Conservation (phyloP, 2,113 vertebrate species). For the human region DNA sequence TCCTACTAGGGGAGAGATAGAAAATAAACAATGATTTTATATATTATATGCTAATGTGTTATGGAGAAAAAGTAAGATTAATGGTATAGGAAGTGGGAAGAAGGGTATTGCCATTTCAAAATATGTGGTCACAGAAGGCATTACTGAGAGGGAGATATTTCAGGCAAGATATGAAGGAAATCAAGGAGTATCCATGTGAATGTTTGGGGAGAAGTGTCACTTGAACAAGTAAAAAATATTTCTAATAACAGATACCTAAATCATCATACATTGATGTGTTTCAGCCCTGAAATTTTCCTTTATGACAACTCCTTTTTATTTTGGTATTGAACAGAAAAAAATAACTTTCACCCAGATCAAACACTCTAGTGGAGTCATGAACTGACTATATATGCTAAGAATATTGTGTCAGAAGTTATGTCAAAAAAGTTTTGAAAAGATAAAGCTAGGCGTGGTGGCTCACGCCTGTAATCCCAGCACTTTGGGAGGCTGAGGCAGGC, state of each 20-base stretch:
- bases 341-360: neutral
- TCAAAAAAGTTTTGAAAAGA: conserved; percentile 10
- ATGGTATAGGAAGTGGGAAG: neutral
- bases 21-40: neutral
- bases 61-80: neutral
- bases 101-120: neutral
- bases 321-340: conserved; percentile 1
- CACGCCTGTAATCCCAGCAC: no score
- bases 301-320: conserved; percentile 11
- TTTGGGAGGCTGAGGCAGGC: no score
- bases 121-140: neutral
- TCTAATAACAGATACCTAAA: neutral
- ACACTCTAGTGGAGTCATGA: neutral
- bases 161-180: neutral
- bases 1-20: neutral
- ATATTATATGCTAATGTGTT: neutral
- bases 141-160: conserved; percentile 4
- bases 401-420: neutral
- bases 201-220: neutral
- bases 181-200: neutral
- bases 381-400: neutral
- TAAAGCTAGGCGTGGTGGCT: neutral
- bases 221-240: neutral
- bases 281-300: conserved; percentile 8
- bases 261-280: neutral